Evolutionary conservation across 2,113 vertebrate genomes (phyloP).

Genomic region (Larimichthys crocea): DNA sequence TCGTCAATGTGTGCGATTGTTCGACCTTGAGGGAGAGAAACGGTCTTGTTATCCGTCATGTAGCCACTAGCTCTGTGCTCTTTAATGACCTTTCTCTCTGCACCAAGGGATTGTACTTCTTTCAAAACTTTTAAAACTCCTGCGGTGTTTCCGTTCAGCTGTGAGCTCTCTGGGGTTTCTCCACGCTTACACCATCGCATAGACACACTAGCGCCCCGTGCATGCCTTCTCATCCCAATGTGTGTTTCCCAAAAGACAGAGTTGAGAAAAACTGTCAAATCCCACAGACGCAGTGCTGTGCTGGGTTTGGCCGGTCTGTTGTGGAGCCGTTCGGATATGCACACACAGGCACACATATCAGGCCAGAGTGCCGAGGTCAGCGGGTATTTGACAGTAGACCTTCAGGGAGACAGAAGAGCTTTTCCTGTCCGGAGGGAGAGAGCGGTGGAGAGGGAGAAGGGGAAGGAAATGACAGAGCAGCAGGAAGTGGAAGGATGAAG

Average conservation of each 20-base stretch:
- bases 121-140: slow-evolving; percentile 12
- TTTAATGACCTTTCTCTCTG: slow-evolving; percentile 14
- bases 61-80: background rate
- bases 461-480: slow-evolving; percentile 41
- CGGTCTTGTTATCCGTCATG: too few species aligned
- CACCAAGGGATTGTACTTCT: background rate
- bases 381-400: slow-evolving; percentile 79
- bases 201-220: slow-evolving; percentile 5
- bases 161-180: slow-evolving; percentile 27
- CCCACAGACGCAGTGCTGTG: slow-evolving; percentile 55
- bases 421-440: slow-evolving; percentile 55
- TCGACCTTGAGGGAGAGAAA: too few species aligned
- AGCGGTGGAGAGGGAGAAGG: background rate
- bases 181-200: background rate
- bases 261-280: slow-evolving; percentile 70
- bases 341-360: slow-evolving; percentile 34
- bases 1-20: too few species aligned
- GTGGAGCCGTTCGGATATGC: slow-evolving; percentile 25
- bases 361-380: slow-evolving; percentile 75
- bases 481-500: slow-evolving; percentile 37
- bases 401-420: slow-evolving; percentile 75
- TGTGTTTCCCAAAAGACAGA: slow-evolving; percentile 59
- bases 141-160: slow-evolving; percentile 28
- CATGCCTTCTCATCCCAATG: slow-evolving; percentile 24
- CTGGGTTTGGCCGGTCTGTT: slow-evolving; percentile 15